These are phyloP conservation scores for Cyanoderma ruficeps DNA, from an alignment of 2,113 vertebrate genomes.

Conservation along the genomic window DNA sequence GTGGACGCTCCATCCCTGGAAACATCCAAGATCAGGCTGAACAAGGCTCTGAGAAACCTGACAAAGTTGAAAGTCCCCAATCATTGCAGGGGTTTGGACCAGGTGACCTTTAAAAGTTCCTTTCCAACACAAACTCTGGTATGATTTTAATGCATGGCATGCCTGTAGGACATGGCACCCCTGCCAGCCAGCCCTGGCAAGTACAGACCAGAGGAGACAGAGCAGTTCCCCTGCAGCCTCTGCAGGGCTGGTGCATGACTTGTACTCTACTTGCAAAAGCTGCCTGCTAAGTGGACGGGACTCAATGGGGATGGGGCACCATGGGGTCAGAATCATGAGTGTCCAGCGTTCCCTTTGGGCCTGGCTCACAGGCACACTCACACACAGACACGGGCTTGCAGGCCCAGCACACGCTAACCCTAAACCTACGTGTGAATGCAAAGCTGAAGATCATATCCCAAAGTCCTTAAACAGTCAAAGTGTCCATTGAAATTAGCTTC, in stretches of 20 bases:
- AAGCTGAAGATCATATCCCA: neutral
- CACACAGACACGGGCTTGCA: accelerated
- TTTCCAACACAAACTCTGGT: neutral
- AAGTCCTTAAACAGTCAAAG: neutral
- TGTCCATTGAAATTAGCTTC: neutral
- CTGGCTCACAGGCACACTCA: neutral
- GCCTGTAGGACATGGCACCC: neutral
- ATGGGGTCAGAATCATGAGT: accelerated
- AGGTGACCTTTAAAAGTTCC: neutral
- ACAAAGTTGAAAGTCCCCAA: no score
- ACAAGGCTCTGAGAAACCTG: neutral
- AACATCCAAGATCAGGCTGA: neutral
- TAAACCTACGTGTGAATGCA: neutral
- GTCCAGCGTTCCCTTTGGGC: accelerated
- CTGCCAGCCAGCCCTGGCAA: neutral
- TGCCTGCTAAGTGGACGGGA: neutral
- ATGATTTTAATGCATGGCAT: neutral
- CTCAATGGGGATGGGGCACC: neutral
- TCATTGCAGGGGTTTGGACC: accelerated
- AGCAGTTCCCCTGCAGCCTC: neutral
- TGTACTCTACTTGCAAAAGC: neutral
- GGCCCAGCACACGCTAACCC: neutral
- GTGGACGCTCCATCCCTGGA: neutral
- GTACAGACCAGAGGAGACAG: neutral
- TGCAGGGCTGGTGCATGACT: neutral